Percentiles rank a stretch among this genome's conserved stretches.
These are phyloP conservation scores for Cyphomyrmex costatus DNA, from an alignment of 1,140 invertebrate genomes.

Conservation along the genomic window DNA sequence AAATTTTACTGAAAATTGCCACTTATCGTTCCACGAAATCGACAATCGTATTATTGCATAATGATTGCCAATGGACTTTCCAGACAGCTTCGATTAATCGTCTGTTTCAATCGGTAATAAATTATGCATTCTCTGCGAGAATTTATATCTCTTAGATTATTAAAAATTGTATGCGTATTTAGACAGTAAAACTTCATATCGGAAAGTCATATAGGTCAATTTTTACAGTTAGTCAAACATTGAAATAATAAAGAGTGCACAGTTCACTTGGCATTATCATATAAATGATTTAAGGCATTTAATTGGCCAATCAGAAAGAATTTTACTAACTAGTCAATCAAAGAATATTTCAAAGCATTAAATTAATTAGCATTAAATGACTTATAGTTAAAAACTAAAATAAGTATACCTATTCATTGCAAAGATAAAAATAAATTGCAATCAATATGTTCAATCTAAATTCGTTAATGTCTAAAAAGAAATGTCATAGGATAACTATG, in stretches of 20 bases:
- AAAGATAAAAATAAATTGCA: neutral
- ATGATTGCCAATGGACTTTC: neutral
- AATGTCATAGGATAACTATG: too few relatives aligned
- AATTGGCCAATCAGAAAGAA: too few relatives aligned
- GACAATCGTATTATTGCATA: neutral
- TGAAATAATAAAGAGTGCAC: neutral
- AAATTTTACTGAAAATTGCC: neutral
- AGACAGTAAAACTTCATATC: neutral
- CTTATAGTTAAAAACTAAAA: neutral
- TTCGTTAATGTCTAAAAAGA: neutral
- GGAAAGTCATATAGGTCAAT: neutral
- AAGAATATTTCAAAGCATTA: too few relatives aligned
- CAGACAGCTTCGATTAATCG: conserved; percentile 53
- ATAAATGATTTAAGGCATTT: too few relatives aligned
- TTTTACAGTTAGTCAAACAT: neutral
- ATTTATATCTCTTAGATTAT: neutral
- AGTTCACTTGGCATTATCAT: too few relatives aligned
- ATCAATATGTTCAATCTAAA: neutral
- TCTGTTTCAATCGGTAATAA: conserved; percentile 50
- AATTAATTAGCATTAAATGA: too few relatives aligned
- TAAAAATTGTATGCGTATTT: neutral
- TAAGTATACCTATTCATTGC: neutral
- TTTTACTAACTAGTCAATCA: too few relatives aligned
- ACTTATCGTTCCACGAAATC: neutral
- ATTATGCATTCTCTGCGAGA: conserved; percentile 29